phyloP scores from a whole-genome alignment of 2,888 invertebrate species.

The Rhingia campestris region DNA sequence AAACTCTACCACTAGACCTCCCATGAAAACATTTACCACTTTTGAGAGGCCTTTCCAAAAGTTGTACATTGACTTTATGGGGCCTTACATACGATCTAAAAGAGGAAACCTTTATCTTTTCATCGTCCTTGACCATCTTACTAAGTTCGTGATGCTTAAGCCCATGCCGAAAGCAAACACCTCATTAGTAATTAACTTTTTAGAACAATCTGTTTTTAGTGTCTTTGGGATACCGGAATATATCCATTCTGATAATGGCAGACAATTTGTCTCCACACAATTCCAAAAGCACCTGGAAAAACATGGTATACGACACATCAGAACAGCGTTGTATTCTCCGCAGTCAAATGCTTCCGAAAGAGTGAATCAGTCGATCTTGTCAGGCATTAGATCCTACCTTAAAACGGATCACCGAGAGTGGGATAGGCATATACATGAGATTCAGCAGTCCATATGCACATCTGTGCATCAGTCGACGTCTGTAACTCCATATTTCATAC shows the following conservation, averaged over 20 bases:
- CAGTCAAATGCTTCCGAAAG: constrained; percentile 70
- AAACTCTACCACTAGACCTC: constrained; percentile 28
- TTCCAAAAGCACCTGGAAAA: too few relatives aligned
- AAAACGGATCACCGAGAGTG: constrained; percentile 64
- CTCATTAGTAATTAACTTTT: too few relatives aligned
- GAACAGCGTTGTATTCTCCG: too few relatives aligned
- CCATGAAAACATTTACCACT: neutral
- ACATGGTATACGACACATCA: too few relatives aligned
- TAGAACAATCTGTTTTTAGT: constrained; percentile 75
- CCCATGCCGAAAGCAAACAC: too few relatives aligned
- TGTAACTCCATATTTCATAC: constrained; percentile 31
- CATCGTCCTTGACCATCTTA: too few relatives aligned
- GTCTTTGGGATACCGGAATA: constrained; percentile 64
- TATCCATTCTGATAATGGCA: too few relatives aligned
- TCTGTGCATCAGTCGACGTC: constrained; percentile 45
- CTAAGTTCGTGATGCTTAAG: too few relatives aligned
- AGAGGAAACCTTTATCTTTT: too few relatives aligned
- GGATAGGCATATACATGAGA: constrained; percentile 51
- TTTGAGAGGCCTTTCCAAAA: constrained; percentile 45
- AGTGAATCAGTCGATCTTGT: constrained; percentile 77
- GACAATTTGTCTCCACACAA: too few relatives aligned
- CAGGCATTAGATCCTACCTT: constrained; percentile 74
- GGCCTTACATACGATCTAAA: too few relatives aligned
- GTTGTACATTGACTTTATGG: constrained; percentile 45
- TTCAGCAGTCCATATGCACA: constrained; percentile 46